phyloP scores from a whole-genome alignment of 2,888 invertebrate genomes.

The Iselma pallidipennis region DNA sequence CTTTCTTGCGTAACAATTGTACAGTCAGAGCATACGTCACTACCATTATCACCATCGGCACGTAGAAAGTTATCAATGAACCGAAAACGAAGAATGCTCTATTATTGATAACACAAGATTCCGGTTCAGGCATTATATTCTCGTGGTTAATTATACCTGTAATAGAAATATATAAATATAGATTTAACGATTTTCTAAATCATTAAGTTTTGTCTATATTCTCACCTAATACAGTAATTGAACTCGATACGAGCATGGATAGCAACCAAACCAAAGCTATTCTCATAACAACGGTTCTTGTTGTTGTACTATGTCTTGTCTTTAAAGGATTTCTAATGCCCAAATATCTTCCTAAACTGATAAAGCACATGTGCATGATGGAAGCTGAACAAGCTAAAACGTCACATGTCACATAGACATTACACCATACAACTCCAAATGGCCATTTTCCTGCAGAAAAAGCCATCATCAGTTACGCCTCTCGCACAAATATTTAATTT shows the following conservation, averaged over 20 bases:
- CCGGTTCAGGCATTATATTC: constrained; percentile 80
- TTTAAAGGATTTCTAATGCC: constrained; percentile 89
- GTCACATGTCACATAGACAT: constrained; percentile 93
- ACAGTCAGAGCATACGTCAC: constrained; percentile 90
- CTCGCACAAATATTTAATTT: not conserved
- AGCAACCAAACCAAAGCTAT: constrained; percentile 92
- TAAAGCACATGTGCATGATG: constrained; percentile 95
- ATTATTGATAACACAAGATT: constrained; percentile 81
- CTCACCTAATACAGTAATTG: constrained; percentile 81
- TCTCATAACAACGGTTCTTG: constrained; percentile 80
- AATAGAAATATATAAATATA: constrained; percentile 28
- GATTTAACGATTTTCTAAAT: too few species aligned
- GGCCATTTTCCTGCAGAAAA: constrained; percentile 85
- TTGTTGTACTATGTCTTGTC: constrained; percentile 82
- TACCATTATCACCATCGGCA: constrained; percentile 95
- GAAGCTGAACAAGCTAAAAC: constrained; percentile 94
- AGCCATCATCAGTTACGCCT: constrained; percentile 3
- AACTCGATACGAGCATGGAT: constrained; percentile 86
- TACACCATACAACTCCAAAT: constrained; percentile 89
- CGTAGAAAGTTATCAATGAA: constrained; percentile 91
- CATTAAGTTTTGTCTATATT: too few species aligned
- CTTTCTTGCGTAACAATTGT: constrained; percentile 79
- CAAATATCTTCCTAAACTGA: constrained; percentile 85
- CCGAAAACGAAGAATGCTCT: constrained; percentile 88
- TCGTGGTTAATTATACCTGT: constrained; percentile 74